Percentiles rank a stretch among this genome's conserved stretches.
Evolutionary conservation across 2,113 vertebrate genomes (phyloP).

Genomic region (Atlantisia rogersi): DNA sequence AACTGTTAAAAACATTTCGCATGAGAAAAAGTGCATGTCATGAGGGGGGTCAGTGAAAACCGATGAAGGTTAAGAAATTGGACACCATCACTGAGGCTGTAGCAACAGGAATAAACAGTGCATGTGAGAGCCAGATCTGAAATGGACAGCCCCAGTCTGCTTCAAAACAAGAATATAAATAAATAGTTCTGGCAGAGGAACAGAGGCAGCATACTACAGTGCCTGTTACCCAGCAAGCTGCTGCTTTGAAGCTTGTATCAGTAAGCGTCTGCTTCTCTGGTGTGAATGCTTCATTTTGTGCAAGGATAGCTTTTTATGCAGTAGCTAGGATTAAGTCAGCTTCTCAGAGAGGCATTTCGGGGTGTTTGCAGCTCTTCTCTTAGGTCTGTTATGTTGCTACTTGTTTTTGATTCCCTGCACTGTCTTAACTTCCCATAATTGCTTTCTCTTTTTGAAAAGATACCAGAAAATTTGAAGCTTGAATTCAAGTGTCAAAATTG

Average conservation of each 20-base stretch:
- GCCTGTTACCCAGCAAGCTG: conserved; percentile 52
- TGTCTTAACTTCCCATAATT: background rate
- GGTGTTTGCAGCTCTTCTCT: background rate
- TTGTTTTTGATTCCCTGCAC: background rate
- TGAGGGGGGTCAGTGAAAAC: background rate
- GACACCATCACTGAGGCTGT: conserved; percentile 48
- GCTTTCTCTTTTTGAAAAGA: background rate
- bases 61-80: conserved; percentile 41
- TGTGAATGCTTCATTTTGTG: conserved; percentile 20
- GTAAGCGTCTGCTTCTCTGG: conserved; percentile 26
- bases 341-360: background rate
- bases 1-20: conserved; percentile 20
- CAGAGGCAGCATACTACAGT: conserved; percentile 30
- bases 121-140: conserved; percentile 18
- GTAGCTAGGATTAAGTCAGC: conserved; percentile 4
- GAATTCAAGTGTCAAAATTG: background rate
- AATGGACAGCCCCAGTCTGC: conserved; percentile 26
- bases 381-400: background rate
- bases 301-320: conserved; percentile 6
- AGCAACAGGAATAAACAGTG: conserved; percentile 49
- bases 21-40: conserved; percentile 38
- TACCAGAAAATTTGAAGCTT: background rate
- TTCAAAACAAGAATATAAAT: conserved; percentile 62
- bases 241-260: conserved; percentile 40
- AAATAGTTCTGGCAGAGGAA: conserved; percentile 53